Evolutionary conservation across 2,888 invertebrate genomes (phyloP), one percentile per base, ranked within the genome.

Genomic region (Ormyrus nitidulus): DNA sequence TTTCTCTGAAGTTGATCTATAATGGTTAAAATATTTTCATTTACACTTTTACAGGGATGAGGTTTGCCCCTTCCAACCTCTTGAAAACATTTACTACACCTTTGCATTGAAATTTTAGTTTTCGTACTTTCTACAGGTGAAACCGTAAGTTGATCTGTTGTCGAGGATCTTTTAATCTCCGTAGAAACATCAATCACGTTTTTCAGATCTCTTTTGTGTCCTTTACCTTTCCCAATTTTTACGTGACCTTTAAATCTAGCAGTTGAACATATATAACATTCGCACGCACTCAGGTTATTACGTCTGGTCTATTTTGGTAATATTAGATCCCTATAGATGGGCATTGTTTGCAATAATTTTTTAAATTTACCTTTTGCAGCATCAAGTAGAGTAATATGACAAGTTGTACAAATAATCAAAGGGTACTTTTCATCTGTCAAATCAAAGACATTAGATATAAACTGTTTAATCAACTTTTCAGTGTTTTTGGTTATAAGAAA

Each of bases 71-170:
- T 81, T 11, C 69, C 77, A 48, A 71, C 34, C 53, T 72, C 56
- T 49, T 77, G 70, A 69, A 71, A 74, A 64, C 74, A 77, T 53
- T 59, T 77, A 34, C 13, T 64, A 68, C 81, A 81, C 49, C 69
- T 19, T 19, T 53, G 13, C n/a, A 79, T 54, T 48, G 46, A 62
- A 54, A 65, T 46, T 44, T 61, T 62, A 56, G 44, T 48, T 70
- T 44, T 10, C 59, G 66, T 59, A 10, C 19, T 65, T 11, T 49
- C 34, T 19, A n/a, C n/a, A 48, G 59, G 46, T 71, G 7, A 9
- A 34, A 6, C 13, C n/a, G 49, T 3, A 72, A 72, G 13, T 58
- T 65, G 9, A n/a, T 66, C 10, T 13, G 53, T 49, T 64, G 46
- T 49, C 46, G 65, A 49, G 65, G 19, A 49, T 72, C 46, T 53